Evolutionary conservation across 2,113 vertebrate species (phyloP), one percentile per base, ranked within the genome.

Genomic region (Halcyon malimbica): DNA sequence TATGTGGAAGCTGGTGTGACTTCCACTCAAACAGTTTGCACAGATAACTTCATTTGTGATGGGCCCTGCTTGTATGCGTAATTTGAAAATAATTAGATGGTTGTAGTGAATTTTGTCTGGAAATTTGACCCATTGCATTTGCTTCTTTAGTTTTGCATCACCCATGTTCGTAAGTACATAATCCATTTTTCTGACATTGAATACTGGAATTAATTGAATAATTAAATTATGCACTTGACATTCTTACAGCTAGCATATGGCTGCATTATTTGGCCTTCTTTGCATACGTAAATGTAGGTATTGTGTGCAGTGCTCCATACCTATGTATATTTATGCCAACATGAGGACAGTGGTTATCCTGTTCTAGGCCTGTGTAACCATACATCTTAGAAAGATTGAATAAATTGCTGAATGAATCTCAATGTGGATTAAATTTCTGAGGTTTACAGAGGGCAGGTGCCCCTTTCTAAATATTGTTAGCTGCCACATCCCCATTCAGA

Each of bases 11-110:
- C 12, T 39, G 37, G 6, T 51, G 42, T 75, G 69, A 70, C 20
- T 46, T 77, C 51, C 42, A 26, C 56, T 86, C 42, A 67, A 62
- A 18, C 3, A 39, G 26, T 84, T 84, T 71, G 39, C 46, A 81
- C 12, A n/a, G 3, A 26, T 41, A 68, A 48, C n/a, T 80, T 6
- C 31, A 50, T 83, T 86, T 92, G 31, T 74, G n/a, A 74, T 63
- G 24, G 19, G 3, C 10, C 91, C 54, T 65, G 59, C 48, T 73
- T 48, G 25, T 60, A 64, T 9, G 29, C 5, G 5, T 24, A 20
- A 67, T 70, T 70, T 74, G 29, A 85, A 89, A 95, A 93, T 26
- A 68, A 87, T 87, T 73, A 83, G 41, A 83, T 16, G 29, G 21
- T 24, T 81, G 13, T 50, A 39, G 28, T 64, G 42, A 56, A 20